phyloP scores from a whole-genome alignment of 2,113 vertebrate genomes.

The Tichodroma muraria region DNA sequence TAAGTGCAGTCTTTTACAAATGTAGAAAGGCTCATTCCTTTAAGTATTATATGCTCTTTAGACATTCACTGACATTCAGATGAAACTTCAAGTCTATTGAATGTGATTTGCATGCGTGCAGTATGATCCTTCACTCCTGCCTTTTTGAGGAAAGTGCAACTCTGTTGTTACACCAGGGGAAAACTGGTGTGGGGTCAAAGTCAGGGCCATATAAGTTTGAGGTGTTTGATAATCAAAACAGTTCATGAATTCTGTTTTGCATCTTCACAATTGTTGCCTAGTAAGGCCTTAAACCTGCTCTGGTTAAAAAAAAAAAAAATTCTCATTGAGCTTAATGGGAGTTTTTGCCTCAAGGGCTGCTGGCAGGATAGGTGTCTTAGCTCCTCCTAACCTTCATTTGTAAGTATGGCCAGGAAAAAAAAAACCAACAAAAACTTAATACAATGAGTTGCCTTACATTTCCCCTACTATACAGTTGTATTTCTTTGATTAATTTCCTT shows the following conservation, averaged over 20 bases:
- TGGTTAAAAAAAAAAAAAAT: background rate
- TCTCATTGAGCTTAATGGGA: constrained; percentile 51
- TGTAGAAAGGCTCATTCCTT: constrained; percentile 32
- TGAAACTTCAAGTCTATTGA: constrained; percentile 39
- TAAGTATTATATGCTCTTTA: constrained; percentile 36
- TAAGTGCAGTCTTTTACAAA: constrained; percentile 9
- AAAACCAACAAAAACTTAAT: background rate
- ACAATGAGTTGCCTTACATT: constrained; percentile 57
- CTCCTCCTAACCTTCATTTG: constrained; percentile 25
- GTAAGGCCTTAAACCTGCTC: constrained; percentile 58
- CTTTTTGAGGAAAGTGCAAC: constrained; percentile 43
- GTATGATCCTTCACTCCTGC: constrained; percentile 39
- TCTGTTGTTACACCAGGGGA: constrained; percentile 27
- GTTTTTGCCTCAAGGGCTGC: constrained; percentile 55
- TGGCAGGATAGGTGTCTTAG: constrained; percentile 30
- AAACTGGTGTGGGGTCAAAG: constrained; percentile 48
- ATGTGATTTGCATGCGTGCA: constrained; percentile 46
- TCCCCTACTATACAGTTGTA: constrained; percentile 30
- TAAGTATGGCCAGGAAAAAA: constrained; percentile 30
- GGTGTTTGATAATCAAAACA: constrained; percentile 22
- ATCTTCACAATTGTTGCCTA: constrained; percentile 42
- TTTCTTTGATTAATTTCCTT: constrained; percentile 19
- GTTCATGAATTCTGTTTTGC: constrained; percentile 12
- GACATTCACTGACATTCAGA: constrained; percentile 11
- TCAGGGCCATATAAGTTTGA: constrained; percentile 45